Percentiles rank a stretch among this genome's conserved stretches.
These are phyloP conservation scores for Podarcis siculus DNA, from an alignment of 2,797 vertebrate genomes.

Conservation along the genomic window DNA sequence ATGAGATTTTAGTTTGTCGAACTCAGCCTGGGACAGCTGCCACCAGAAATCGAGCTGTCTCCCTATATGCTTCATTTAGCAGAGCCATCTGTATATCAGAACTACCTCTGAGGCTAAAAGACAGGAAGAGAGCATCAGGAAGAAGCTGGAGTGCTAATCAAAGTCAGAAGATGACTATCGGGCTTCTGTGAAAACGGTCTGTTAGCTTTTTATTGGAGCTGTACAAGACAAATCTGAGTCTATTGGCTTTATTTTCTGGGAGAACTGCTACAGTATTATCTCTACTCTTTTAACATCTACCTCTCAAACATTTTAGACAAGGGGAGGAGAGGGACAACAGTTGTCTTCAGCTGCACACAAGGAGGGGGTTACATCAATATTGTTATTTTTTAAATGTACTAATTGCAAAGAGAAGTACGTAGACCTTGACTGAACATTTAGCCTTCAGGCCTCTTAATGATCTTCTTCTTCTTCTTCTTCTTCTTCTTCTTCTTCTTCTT, in stretches of 20 bases:
- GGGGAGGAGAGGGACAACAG: neutral
- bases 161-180: neutral
- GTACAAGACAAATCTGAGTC: neutral
- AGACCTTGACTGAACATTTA: neutral
- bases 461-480: no score
- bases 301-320: neutral
- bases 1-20: neutral
- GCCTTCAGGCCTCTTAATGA: neutral
- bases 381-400: no score
- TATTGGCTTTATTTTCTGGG: neutral
- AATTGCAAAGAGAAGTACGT: neutral
- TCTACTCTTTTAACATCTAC: neutral
- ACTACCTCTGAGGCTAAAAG: constrained; percentile 13
- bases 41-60: neutral
- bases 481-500: no score
- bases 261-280: neutral
- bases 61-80: constrained; percentile 18
- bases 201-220: neutral
- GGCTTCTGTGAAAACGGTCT: neutral
- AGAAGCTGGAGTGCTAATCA: neutral
- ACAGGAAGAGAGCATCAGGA: neutral
- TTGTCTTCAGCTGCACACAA: neutral
- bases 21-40: neutral
- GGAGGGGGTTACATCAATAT: neutral
- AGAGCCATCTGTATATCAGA: constrained; percentile 12